Conservation (phyloP, 2,113 vertebrate species). For the Mustela nigripes region DNA sequence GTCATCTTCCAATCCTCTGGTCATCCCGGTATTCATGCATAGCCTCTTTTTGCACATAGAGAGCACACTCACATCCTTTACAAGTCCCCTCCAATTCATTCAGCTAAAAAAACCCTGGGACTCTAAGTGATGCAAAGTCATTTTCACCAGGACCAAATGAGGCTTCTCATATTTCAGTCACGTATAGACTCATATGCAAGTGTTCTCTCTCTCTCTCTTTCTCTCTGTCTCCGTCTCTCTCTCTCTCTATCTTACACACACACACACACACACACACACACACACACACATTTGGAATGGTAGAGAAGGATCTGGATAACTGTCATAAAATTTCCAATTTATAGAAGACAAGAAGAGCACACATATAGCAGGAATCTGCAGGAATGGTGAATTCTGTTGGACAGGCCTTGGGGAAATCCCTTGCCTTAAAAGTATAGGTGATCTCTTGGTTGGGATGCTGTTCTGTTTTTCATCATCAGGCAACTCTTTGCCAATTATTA, state of each 20-base stretch:
- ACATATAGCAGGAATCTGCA: not conserved
- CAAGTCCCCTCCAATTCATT: not conserved
- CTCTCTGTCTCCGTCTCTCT: not conserved
- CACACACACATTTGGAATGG: not conserved
- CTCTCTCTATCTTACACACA: too few species aligned
- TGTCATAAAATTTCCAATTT: not conserved
- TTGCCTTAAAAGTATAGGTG: not conserved
- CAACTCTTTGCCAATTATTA: not conserved
- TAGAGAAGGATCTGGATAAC: not conserved
- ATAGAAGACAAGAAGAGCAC: not conserved
- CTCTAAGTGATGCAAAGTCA: not conserved
- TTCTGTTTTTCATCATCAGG: not conserved
- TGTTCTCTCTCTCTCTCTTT: not conserved
- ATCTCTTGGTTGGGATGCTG: not conserved
- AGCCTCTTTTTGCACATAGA: not conserved
- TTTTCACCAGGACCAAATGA: not conserved
- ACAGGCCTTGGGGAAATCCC: not conserved
- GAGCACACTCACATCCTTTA: not conserved
- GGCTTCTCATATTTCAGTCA: not conserved
- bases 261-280: not conserved
- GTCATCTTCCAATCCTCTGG: not conserved
- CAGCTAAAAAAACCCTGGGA: not conserved
- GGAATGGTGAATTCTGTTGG: not conserved
- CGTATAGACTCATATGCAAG: not conserved
- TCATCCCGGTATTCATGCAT: not conserved